Evolutionary conservation across 2,797 vertebrate genomes (phyloP), one percentile per base, ranked within the genome.

Genomic region (Diplodus sargus): DNA sequence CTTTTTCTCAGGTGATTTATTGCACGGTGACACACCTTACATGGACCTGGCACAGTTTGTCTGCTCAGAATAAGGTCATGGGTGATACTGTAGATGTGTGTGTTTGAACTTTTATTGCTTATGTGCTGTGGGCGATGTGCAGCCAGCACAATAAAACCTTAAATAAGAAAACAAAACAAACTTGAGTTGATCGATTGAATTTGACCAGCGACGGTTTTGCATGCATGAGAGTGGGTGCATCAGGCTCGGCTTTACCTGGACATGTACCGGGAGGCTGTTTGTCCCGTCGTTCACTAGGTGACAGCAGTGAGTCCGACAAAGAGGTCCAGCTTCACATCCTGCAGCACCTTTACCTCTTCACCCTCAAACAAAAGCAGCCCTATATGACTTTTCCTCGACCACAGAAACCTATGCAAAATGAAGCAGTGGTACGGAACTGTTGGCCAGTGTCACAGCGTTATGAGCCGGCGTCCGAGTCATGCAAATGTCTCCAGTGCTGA

Each of bases 281-380:
- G 67, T n/a, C 16, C 30, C 0, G n/a, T 75, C 2, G 22, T 68
- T 89, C 93, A 91, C 92, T 89, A 91, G 89, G 89, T 76, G 94
- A 84, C 92, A 92, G 89, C 86, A 93, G 61, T 82, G 93, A 92
- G 92, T 82, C 66, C 90, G 89, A 43, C 30, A 60, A 20, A 28
- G 4, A 82, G 39, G 30, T 51, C 66, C 42, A 74, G 51, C 65
- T 42, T 76, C 62, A 74, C 51, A 59, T 72, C 22, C 72, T 70
- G 72, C 25, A 22, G 34, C 63, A 58, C 16, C 53, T 76, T 71
- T 6, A 51, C 56, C 49, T 30, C 17, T 65, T 54, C 14, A 30
- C 5, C 11, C 56, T 12, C 9, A 47, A 72, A 90, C 90, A 89
- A 88, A 88, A 76, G 79, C 13, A n/a, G 51, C 56, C 43, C 68